Evolutionary conservation across 2,797 vertebrate genomes (phyloP).

Genomic region (Siniperca undulata): DNA sequence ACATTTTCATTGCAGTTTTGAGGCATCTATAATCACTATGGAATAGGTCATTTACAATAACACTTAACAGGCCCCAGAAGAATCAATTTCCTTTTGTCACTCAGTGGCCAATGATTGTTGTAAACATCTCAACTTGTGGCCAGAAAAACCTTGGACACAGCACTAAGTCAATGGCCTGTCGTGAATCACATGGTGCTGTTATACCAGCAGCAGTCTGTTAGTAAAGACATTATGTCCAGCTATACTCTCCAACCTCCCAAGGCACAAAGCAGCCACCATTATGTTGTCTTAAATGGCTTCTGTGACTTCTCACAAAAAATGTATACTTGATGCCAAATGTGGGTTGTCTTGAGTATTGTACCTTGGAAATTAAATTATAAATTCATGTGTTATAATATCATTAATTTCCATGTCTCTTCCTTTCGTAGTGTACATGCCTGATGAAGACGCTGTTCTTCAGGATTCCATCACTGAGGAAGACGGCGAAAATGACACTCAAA

Average conservation of each 20-base stretch:
- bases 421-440: slow-evolving; percentile 93
- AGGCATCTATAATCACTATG: slow-evolving; percentile 76
- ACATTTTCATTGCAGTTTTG: slow-evolving; percentile 72
- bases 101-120: slow-evolving; percentile 79
- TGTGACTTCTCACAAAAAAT: slow-evolving; percentile 20
- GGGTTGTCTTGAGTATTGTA: slow-evolving; percentile 8
- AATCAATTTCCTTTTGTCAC: slow-evolving; percentile 85
- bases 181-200: slow-evolving; percentile 79
- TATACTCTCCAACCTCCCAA: slow-evolving; percentile 42
- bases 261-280: slow-evolving; percentile 48
- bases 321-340: neutral
- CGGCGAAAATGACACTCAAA: slow-evolving; percentile 91
- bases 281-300: slow-evolving; percentile 35
- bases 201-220: slow-evolving; percentile 75
- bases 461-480: slow-evolving; percentile 91
- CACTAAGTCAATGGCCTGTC: slow-evolving; percentile 81
- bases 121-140: slow-evolving; percentile 83
- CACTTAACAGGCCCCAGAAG: slow-evolving; percentile 76
- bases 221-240: slow-evolving; percentile 71
- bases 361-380: neutral
- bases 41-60: slow-evolving; percentile 82
- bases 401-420: slow-evolving; percentile 40
- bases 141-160: slow-evolving; percentile 78
- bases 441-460: slow-evolving; percentile 90
- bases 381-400: slow-evolving; percentile 19